Base-by-base conservation (phyloP, 2,888 invertebrate genomes). In the Mythimna ferrago region DNA sequence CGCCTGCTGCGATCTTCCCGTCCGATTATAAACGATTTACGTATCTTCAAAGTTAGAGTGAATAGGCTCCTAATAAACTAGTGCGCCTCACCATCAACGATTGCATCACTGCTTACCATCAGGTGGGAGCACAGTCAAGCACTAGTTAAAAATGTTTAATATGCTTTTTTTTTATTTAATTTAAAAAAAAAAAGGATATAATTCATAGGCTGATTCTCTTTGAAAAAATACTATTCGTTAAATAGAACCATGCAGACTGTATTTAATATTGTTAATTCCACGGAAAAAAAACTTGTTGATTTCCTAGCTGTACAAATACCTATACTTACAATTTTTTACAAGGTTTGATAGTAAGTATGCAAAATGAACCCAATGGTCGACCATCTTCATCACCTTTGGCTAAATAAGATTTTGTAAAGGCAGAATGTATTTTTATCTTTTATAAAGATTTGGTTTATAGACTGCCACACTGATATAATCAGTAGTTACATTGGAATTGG, bases 381-480 rank as follows among this genome's bases (percentile, higher is more conserved):
- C 9, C 26, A 7, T 11, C 32, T 61, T 44, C 21, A 51, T 7
- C 35, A 65, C n/a, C n/a, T 54, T 53, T 16, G 7, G 0, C n/a
- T 21, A 51, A 35, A 48, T 35, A 66, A 41, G 41, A 58, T 44
- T 44, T 44, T 53, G 14, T 51, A 9, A n/a, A n/a, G 9, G 7
- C 14, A 35, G 5, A 53, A 6, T 53, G 2, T n/a, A 7, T 53
- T 53, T 19, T 54, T 53, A 64, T 38, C 38, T 35, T 26, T 26
- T 6, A 6, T 38, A 48, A 11, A 19, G 26, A 58, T 41, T 57
- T 26, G 0, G 14, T 57, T 58, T 41, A 19, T 19, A 66, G 21
- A 48, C 62, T 21, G 48, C 11, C 11, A 35, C 19, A 62, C 61
- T 62, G 32, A 60, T 60, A 53, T n/a, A 64, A n/a, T 51, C 35